A percentile compares a stretch with the other conserved stretches of the same genome.
Conservation (phyloP, 92 coral and sea anemone genomes). For the Umimayanthus chanpuru region DNA sequence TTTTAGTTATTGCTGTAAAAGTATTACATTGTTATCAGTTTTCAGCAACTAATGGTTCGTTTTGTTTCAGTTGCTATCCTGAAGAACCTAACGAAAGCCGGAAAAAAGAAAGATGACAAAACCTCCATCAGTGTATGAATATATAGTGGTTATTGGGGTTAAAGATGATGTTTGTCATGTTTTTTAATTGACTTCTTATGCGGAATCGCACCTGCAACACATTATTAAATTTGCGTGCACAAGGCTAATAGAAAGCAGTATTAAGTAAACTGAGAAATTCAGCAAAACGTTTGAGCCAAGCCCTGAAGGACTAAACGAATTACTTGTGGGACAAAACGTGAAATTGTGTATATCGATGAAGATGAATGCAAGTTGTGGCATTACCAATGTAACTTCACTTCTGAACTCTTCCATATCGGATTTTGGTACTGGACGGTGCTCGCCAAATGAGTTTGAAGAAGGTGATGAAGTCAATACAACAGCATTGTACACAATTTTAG, state of each 20-base stretch:
- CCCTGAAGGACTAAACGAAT: neutral
- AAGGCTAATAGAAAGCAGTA: neutral
- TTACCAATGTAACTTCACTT: neutral
- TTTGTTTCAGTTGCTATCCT: neutral
- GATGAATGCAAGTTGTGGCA: constrained; percentile 10
- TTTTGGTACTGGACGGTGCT: neutral
- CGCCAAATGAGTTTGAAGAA: neutral
- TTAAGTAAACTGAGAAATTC: neutral
- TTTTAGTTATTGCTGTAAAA: neutral
- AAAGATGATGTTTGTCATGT: neutral
- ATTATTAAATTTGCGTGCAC: neutral
- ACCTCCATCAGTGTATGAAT: neutral
- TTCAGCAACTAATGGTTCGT: neutral
- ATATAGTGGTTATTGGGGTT: neutral
- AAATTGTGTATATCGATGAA: neutral
- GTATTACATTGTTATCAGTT: neutral
- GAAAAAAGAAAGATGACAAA: neutral
- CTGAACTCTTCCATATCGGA: neutral
- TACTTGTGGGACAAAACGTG: neutral
- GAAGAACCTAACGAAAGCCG: neutral
- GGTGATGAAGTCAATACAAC: neutral
- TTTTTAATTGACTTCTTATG: too few relatives aligned
- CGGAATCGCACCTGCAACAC: neutral
- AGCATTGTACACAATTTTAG: neutral
- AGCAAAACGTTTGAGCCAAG: neutral